Evolutionary conservation across 53 echinoderm and acorn worm genomes (phyloP).

Genomic region (Crossaster papposus): DNA sequence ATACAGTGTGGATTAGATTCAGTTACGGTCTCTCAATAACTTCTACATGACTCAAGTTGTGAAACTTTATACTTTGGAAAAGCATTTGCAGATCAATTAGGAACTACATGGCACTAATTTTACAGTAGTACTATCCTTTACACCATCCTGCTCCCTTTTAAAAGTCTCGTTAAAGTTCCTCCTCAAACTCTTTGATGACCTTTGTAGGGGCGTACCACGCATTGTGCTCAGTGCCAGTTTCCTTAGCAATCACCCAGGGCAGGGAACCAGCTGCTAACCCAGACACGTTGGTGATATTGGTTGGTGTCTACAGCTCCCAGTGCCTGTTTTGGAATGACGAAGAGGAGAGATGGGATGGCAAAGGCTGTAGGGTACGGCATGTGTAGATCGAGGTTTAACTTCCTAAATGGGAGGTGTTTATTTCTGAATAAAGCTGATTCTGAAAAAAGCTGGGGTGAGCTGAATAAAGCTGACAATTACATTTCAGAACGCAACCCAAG

Average conservation of each 20-base stretch:
- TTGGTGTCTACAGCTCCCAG: conserved; percentile 55
- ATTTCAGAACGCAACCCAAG: not conserved
- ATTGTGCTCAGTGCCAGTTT: conserved; percentile 6
- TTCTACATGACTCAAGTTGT: too few species aligned
- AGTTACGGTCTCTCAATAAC: too few species aligned
- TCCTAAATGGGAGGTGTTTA: not conserved
- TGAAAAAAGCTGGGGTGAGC: too few species aligned
- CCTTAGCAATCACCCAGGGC: not conserved
- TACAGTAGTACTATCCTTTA: too few species aligned
- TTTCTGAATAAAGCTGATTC: not conserved
- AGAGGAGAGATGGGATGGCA: conserved; percentile 60
- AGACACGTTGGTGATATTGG: not conserved
- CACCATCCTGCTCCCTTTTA: not conserved
- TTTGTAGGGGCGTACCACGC: conserved; percentile 24
- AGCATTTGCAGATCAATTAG: too few species aligned
- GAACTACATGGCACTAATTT: too few species aligned
- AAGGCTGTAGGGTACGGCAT: conserved; percentile 69
- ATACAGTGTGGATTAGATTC: too few species aligned
- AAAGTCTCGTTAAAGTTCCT: not conserved
- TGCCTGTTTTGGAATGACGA: conserved; percentile 83
- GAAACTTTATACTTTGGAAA: too few species aligned
- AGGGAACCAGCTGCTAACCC: not conserved
- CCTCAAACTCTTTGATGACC: not conserved
- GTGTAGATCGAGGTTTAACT: not conserved
- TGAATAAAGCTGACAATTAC: not conserved